Percentiles rank a stretch among this genome's conserved stretches.
These are phyloP conservation scores for Drosophila pseudoobscura DNA, from an alignment of 1,140 invertebrate species.

Conservation along the genomic window DNA sequence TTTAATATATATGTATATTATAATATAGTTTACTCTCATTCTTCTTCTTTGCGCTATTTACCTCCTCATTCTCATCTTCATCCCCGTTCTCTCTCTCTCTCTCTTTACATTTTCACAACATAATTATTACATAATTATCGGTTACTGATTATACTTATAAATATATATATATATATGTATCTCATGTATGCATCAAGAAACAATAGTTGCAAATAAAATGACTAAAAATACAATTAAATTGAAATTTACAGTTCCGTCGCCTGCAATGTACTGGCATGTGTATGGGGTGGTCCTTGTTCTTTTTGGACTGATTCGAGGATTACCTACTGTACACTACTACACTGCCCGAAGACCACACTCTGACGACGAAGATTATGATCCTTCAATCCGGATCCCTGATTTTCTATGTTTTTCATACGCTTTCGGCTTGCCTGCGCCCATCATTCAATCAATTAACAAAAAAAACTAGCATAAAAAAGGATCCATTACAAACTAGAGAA, in stretches of 20 bases:
- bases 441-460: too few species aligned
- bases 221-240: not conserved
- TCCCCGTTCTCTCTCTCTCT: not conserved
- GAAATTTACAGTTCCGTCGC: not conserved
- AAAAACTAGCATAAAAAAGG: too few species aligned
- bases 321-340: too few species aligned
- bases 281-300: too few species aligned
- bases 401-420: too few species aligned
- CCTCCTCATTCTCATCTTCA: not conserved
- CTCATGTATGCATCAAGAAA: not conserved
- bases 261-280: too few species aligned
- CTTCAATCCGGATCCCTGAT: too few species aligned
- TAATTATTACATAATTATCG: constrained; percentile 74
- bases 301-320: too few species aligned
- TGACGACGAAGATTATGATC: too few species aligned
- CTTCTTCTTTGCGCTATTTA: constrained; percentile 39
- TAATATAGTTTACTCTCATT: constrained; percentile 29
- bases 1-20: constrained; percentile 24
- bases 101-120: constrained; percentile 73
- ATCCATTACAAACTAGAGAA: too few species aligned
- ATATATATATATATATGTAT: constrained; percentile 11
- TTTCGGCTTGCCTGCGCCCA: too few species aligned
- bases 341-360: too few species aligned
- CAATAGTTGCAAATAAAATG: constrained; percentile 2
- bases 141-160: constrained; percentile 34